Percentiles rank a stretch among this genome's conserved stretches.
Evolutionary conservation across 2,113 vertebrate genomes (phyloP).

Genomic region (Sorex fumeus): DNA sequence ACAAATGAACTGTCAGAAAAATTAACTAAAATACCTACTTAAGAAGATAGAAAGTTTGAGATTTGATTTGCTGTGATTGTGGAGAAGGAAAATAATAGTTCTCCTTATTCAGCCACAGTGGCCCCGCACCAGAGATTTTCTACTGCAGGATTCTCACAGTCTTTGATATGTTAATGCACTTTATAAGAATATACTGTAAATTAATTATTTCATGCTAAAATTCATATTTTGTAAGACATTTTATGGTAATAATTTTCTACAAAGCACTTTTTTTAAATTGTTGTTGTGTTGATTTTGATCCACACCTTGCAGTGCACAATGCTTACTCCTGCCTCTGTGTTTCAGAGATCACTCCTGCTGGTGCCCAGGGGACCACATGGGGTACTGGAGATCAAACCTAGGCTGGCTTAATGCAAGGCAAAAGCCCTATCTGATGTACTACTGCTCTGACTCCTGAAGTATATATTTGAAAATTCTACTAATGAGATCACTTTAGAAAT

Average conservation of each 20-base stretch:
- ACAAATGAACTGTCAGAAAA: too few species aligned
- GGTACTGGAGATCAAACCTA: not conserved
- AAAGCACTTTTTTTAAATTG: not conserved
- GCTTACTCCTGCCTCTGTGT: too few species aligned
- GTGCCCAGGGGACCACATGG: not conserved
- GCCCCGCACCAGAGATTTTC: too few species aligned
- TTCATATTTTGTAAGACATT: not conserved
- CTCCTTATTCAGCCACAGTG: too few species aligned
- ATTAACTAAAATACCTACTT: too few species aligned
- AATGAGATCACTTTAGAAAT: not conserved
- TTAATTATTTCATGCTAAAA: not conserved
- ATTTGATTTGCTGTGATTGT: too few species aligned
- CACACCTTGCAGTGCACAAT: too few species aligned
- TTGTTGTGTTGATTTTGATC: not conserved
- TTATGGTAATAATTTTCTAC: not conserved
- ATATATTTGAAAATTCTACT: conserved; percentile 47
- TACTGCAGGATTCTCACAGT: not conserved
- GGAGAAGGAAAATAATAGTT: too few species aligned
- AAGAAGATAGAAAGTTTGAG: too few species aligned
- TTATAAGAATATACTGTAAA: not conserved
- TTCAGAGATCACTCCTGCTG: too few species aligned
- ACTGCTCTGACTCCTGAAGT: not conserved
- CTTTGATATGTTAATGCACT: not conserved
- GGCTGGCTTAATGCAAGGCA: not conserved
- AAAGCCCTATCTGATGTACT: not conserved